phyloP scores from a whole-genome alignment of 2,113 vertebrate species.

The Panthera leo region DNA sequence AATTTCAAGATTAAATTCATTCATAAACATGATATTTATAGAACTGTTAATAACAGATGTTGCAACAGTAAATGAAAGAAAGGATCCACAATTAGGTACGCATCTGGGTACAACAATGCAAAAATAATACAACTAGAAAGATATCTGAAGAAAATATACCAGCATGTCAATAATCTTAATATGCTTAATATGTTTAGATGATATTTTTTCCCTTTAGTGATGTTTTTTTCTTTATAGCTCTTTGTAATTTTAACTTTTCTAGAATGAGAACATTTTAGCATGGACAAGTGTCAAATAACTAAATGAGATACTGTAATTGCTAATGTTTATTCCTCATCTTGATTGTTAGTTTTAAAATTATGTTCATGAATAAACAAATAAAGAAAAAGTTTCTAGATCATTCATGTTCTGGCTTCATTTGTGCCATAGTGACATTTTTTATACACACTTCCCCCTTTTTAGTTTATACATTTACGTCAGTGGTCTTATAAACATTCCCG shows the following conservation, averaged over 20 bases:
- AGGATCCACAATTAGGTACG: background rate
- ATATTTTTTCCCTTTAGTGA: background rate
- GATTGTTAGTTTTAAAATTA: slow-evolving; percentile 28
- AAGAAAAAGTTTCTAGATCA: background rate
- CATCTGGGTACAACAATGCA: background rate
- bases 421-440: background rate
- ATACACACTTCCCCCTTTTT: background rate
- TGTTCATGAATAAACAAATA: background rate
- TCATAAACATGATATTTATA: slow-evolving; percentile 18
- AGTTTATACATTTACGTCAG: background rate
- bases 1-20: slow-evolving; percentile 31
- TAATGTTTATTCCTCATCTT: slow-evolving; percentile 13
- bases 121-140: background rate
- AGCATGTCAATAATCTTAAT: background rate
- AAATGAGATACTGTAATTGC: background rate
- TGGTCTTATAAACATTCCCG: background rate
- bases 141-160: background rate
- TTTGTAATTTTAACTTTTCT: background rate
- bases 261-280: background rate
- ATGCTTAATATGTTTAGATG: background rate
- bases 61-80: background rate
- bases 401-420: background rate
- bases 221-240: background rate
- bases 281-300: background rate
- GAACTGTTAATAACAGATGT: background rate